These are phyloP conservation scores for Hyperoplus lanceolatus DNA, from an alignment of 2,797 vertebrate species.

Conservation along the genomic window DNA sequence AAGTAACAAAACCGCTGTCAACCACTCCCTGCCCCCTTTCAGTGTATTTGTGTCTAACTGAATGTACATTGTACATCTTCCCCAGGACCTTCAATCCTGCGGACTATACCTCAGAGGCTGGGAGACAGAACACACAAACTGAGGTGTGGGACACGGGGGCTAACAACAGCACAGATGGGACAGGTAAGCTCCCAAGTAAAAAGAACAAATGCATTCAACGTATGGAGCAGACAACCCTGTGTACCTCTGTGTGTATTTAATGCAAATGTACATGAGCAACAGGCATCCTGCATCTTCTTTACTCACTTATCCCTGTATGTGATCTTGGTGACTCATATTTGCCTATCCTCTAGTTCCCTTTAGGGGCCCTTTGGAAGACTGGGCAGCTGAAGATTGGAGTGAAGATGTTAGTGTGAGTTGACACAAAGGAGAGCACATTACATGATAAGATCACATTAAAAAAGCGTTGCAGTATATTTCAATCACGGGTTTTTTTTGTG, in stretches of 20 bases:
- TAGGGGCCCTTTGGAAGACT: slow-evolving; percentile 94
- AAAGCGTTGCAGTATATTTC: neutral
- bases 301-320: slow-evolving; percentile 9
- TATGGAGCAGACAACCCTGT: neutral
- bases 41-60: neutral
- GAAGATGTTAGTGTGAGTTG: slow-evolving; percentile 92
- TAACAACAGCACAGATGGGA: slow-evolving; percentile 90
- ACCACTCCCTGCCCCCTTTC: neutral
- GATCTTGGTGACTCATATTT: slow-evolving; percentile 7
- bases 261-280: neutral
- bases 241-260: neutral
- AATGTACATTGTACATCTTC: slow-evolving; percentile 4
- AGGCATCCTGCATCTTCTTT: slow-evolving; percentile 8
- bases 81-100: slow-evolving; percentile 95
- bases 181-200: slow-evolving; percentile 81
- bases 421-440: slow-evolving; percentile 33
- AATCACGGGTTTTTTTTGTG: slow-evolving; percentile 8
- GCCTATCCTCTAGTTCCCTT: slow-evolving; percentile 84
- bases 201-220: neutral
- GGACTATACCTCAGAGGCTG: slow-evolving; percentile 91
- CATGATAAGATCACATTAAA: neutral
- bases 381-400: slow-evolving; percentile 96
- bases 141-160: slow-evolving; percentile 90
- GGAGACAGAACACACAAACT: slow-evolving; percentile 87
- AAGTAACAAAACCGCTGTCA: neutral